Percentiles rank a stretch among this genome's conserved stretches.
Evolutionary conservation across 2,797 vertebrate species (phyloP).

Genomic region (Sibirionetta formosa): DNA sequence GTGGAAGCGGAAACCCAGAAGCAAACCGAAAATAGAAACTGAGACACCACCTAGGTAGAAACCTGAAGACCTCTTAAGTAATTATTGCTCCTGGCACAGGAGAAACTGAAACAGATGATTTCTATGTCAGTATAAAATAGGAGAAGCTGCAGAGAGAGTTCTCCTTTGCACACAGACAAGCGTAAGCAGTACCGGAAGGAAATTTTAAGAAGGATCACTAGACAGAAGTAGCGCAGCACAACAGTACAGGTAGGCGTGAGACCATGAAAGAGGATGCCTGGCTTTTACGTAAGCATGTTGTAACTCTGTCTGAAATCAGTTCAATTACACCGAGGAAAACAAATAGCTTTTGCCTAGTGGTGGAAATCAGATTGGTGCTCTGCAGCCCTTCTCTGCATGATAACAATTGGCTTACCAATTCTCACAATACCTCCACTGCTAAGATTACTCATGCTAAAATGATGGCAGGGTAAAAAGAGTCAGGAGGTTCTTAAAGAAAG

Average conservation of each 20-base stretch:
- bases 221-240: background rate
- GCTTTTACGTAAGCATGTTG: background rate
- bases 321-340: background rate
- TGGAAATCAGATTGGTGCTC: background rate
- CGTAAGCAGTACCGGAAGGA: background rate
- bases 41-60: background rate
- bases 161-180: background rate
- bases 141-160: background rate
- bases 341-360: rapidly evolving
- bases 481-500: background rate
- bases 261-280: background rate
- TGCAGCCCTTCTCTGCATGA: background rate
- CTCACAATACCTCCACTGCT: background rate
- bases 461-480: background rate
- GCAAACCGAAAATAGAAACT: background rate
- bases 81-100: background rate
- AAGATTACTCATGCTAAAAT: background rate
- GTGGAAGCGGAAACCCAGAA: background rate
- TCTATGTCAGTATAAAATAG: background rate
- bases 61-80: background rate
- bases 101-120: slow-evolving; percentile 7
- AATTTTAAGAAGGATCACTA: background rate
- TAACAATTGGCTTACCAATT: background rate
- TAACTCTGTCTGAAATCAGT: background rate
- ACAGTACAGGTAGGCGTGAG: background rate